Conservation (phyloP, 1,140 invertebrate species). For the Argopecten irradians region DNA sequence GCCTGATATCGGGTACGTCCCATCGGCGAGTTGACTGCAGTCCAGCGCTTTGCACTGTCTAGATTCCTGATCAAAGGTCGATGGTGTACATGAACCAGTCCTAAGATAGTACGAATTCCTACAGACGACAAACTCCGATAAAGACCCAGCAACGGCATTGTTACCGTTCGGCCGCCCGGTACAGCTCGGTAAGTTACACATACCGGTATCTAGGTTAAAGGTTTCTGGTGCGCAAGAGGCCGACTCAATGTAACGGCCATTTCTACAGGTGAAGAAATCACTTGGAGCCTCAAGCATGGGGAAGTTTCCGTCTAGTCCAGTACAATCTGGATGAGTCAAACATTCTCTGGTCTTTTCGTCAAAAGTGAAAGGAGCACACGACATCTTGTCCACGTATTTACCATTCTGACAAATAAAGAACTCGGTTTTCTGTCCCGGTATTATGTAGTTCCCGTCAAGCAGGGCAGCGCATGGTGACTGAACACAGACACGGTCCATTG, state of each 20-base stretch:
- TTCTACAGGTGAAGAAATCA: background rate
- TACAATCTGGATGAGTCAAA: background rate
- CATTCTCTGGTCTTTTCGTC: constrained; percentile 25
- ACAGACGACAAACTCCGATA: background rate
- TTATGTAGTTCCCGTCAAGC: constrained; percentile 32
- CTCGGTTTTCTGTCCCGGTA: constrained; percentile 26
- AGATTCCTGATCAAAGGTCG: background rate
- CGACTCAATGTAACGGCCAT: background rate
- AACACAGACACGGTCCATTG: background rate
- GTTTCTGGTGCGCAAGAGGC: background rate
- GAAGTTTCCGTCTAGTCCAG: constrained; percentile 4
- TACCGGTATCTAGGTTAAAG: background rate
- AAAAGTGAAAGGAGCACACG: constrained; percentile 34
- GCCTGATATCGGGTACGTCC: constrained; percentile 27
- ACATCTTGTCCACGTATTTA: background rate
- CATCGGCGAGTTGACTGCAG: background rate
- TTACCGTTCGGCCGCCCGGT: constrained; percentile 44
- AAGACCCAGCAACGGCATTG: constrained; percentile 40
- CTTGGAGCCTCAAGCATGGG: background rate
- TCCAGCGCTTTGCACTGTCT: background rate
- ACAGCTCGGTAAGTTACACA: constrained; percentile 28
- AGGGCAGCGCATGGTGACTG: constrained; percentile 25
- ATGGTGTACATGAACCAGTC: background rate
- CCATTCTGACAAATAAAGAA: constrained; percentile 23
- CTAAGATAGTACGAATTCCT: background rate